phyloP scores from a whole-genome alignment of 2,113 vertebrate species.

The Hystrix cristata region DNA sequence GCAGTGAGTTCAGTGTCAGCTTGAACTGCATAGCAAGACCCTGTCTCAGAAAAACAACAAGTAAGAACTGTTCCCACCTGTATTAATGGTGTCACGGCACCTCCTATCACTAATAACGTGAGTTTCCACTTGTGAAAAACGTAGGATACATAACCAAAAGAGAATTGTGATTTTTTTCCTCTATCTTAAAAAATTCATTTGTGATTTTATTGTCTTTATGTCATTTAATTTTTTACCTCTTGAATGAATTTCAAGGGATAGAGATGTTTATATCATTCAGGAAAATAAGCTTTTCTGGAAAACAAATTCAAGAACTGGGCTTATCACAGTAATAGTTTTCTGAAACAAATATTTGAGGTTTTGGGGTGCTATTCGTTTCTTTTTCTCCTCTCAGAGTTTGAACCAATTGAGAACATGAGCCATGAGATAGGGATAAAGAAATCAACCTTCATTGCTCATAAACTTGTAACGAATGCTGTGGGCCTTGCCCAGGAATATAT shows the following conservation, averaged over 20 bases:
- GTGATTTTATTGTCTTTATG: constrained; percentile 1
- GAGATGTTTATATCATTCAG: constrained; percentile 33
- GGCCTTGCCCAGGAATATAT: neutral
- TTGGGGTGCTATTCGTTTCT: neutral
- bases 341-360: constrained; percentile 14
- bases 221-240: neutral
- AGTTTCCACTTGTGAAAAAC: neutral
- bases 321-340: neutral
- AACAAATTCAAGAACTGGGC: constrained; percentile 2
- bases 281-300: constrained; percentile 23
- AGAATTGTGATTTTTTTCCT: neutral
- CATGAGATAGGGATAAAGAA: neutral
- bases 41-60: too few relatives aligned
- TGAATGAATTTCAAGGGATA: constrained; percentile 16
- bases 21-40: too few relatives aligned
- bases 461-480: neutral
- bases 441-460: constrained; percentile 2
- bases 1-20: too few relatives aligned
- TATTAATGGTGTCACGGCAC: neutral
- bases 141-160: neutral
- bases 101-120: neutral
- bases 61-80: neutral
- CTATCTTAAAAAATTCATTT: neutral
- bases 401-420: neutral
- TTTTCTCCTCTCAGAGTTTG: neutral